These are phyloP conservation scores for Tridacna crocea DNA, from an alignment of 2,888 invertebrate species.

Conservation along the genomic window DNA sequence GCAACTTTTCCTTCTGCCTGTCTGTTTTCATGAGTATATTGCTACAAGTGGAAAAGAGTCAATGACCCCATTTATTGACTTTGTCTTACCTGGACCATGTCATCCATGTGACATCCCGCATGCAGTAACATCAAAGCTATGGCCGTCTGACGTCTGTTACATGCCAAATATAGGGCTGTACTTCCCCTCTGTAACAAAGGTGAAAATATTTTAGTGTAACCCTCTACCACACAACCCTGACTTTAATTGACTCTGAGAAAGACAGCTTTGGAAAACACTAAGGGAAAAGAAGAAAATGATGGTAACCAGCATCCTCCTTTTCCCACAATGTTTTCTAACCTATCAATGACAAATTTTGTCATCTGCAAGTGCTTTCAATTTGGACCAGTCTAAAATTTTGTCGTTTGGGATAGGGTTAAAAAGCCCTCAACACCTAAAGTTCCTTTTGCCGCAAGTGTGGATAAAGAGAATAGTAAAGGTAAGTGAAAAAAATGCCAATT, in stretches of 20 bases:
- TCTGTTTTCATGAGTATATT: background rate
- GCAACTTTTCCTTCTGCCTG: background rate
- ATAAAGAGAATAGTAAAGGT: too few species aligned
- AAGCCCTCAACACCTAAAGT: background rate
- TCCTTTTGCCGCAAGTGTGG: too few species aligned
- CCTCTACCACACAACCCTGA: too few species aligned
- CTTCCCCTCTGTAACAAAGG: constrained; percentile 83
- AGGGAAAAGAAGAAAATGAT: too few species aligned
- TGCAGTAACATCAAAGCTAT: constrained; percentile 87
- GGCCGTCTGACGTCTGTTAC: constrained; percentile 86
- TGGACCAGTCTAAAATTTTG: too few species aligned
- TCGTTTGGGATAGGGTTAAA: background rate
- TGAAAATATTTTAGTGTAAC: background rate
- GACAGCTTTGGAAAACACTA: too few species aligned
- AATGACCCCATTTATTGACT: background rate
- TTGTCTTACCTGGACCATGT: constrained; percentile 83
- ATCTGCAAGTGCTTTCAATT: too few species aligned
- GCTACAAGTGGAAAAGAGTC: background rate
- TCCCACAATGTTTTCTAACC: too few species aligned
- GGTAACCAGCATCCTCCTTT: too few species aligned
- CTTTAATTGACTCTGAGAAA: too few species aligned
- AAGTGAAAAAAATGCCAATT: too few species aligned
- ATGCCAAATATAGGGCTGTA: constrained; percentile 88
- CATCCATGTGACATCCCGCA: constrained; percentile 88
- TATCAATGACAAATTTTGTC: too few species aligned